Conservation (phyloP, 1,140 invertebrate species). For the Calliphora vicina region DNA sequence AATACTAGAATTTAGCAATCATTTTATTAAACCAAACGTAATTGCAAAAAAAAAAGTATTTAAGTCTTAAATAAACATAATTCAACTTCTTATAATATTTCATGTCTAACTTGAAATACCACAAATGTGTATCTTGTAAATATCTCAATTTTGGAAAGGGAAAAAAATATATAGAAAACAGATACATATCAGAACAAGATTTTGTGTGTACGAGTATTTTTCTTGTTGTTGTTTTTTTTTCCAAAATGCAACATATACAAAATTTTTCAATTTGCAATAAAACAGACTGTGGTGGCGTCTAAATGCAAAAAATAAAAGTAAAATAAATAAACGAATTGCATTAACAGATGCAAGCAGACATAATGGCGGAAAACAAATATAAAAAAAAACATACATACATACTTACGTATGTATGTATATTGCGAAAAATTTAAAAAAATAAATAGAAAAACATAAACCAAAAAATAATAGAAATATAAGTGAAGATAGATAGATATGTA, state of each 20-base stretch:
- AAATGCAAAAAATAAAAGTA: background rate
- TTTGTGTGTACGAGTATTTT: background rate
- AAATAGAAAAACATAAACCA: background rate
- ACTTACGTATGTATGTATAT: too few relatives aligned
- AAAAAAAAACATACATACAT: background rate
- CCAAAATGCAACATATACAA: background rate
- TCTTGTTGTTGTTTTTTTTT: too few relatives aligned
- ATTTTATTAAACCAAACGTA: too few relatives aligned
- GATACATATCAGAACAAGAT: background rate
- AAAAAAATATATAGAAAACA: background rate
- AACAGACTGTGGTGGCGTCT: conserved; percentile 3
- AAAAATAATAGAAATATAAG: background rate
- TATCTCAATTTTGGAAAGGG: background rate
- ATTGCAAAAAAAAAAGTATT: too few relatives aligned
- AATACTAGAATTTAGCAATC: too few relatives aligned
- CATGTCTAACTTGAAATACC: background rate
- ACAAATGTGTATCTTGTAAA: background rate
- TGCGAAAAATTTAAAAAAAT: too few relatives aligned
- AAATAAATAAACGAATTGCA: background rate
- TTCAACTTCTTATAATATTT: background rate
- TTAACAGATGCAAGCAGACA: conserved; percentile 9
- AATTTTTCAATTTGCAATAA: background rate
- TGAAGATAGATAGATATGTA: too few relatives aligned
- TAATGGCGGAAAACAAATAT: background rate
- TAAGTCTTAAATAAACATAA: background rate